Conservation (phyloP, 2,888 invertebrate genomes). For the Eupeodes luniger region DNA sequence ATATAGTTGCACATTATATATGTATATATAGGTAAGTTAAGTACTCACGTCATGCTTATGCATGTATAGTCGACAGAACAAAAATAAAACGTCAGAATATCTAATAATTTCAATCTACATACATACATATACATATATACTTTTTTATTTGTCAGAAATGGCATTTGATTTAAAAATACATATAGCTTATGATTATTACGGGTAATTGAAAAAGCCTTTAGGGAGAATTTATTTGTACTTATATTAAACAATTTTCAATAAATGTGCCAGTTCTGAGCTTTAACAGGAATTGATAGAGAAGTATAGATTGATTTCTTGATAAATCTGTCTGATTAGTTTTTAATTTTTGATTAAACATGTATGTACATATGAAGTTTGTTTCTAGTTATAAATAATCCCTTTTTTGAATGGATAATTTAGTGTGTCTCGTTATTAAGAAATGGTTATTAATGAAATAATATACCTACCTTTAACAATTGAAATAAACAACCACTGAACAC, state of each 20-base stretch:
- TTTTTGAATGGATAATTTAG: no score
- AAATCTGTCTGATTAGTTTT: neutral
- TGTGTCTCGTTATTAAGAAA: no score
- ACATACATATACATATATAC: no score
- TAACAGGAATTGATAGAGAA: neutral
- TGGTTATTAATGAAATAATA: no score
- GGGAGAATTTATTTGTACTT: no score
- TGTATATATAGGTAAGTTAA: no score
- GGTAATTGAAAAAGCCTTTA: slow-evolving; percentile 12
- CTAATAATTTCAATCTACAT: slow-evolving; percentile 12
- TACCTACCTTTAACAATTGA: no score
- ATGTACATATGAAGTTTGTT: neutral
- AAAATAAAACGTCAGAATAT: neutral
- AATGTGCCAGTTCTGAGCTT: neutral
- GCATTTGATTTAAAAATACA: neutral
- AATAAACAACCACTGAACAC: no score
- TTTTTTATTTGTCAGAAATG: slow-evolving; percentile 6
- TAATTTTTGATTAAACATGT: neutral
- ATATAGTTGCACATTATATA: neutral
- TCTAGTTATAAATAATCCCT: no score
- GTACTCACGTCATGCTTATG: neutral
- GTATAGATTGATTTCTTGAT: slow-evolving; percentile 3
- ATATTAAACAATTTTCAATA: neutral
- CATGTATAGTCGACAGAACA: neutral
- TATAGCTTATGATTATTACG: slow-evolving; percentile 8